Percentiles rank a stretch among this genome's conserved stretches.
These are phyloP conservation scores for Caenorhabditis brenneri DNA, from an alignment of 1,140 invertebrate genomes.

Conservation along the genomic window DNA sequence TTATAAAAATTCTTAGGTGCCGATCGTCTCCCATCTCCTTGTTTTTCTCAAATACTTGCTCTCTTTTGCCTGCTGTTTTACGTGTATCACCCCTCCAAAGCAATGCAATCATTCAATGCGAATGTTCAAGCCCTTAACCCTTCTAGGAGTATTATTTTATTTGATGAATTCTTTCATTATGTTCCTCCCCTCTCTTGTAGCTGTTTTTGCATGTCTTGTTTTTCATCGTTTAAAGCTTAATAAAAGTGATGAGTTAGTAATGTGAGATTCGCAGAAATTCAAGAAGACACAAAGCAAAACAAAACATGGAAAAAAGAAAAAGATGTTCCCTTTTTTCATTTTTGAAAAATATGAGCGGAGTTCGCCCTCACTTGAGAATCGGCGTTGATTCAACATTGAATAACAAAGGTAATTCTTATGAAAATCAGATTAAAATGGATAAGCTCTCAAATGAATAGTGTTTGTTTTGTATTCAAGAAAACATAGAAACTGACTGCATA, in stretches of 20 bases:
- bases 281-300: not conserved
- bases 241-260: conserved; percentile 14
- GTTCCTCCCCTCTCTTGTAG: not conserved
- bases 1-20: not conserved
- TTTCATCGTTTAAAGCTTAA: not conserved
- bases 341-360: not conserved
- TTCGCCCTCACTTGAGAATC: not conserved
- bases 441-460: no score
- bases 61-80: conserved; percentile 3
- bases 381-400: not conserved
- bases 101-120: no score
- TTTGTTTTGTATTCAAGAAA: not conserved
- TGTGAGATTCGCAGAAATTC: not conserved
- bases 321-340: no score
- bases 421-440: no score
- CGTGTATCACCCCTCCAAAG: no score
- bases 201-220: not conserved
- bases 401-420: not conserved
- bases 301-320: not conserved
- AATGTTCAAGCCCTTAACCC: no score
- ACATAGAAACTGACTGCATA: no score
- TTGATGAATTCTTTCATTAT: no score
- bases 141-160: no score
- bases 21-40: not conserved
- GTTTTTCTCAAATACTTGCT: not conserved